Percentiles rank a stretch among this genome's conserved stretches.
These are phyloP conservation scores for Semnornis frantzii DNA, from an alignment of 2,113 vertebrate genomes.

Conservation along the genomic window DNA sequence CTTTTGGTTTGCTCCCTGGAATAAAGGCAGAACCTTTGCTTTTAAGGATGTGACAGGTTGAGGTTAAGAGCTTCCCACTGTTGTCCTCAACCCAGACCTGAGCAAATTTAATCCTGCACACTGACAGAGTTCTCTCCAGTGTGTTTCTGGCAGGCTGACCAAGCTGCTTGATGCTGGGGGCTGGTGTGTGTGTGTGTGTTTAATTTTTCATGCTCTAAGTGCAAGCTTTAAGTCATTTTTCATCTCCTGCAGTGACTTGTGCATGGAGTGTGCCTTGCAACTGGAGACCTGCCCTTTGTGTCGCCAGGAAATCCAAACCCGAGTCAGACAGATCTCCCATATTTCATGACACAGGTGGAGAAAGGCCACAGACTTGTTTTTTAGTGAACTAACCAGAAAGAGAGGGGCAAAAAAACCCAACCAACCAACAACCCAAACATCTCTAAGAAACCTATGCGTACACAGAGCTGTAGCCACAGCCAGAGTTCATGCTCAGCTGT, in stretches of 20 bases:
- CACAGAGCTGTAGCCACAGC: constrained; percentile 68
- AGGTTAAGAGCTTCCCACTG: neutral
- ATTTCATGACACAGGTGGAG: constrained; percentile 92
- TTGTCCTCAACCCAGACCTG: neutral
- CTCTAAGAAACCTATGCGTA: constrained; percentile 60
- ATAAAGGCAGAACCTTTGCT: neutral
- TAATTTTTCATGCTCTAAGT: neutral
- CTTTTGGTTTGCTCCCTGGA: neutral
- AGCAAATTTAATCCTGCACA: neutral
- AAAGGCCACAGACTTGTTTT: constrained; percentile 61
- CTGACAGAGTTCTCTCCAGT: neutral
- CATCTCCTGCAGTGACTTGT: constrained; percentile 86
- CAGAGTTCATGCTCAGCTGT: constrained; percentile 70
- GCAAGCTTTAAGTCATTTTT: neutral
- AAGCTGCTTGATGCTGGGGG: neutral
- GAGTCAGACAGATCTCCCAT: constrained; percentile 97
- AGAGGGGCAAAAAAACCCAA: neutral
- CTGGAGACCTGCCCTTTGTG: constrained; percentile 98
- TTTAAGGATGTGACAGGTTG: neutral
- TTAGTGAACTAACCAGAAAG: constrained; percentile 70
- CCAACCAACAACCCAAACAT: constrained; percentile 3
- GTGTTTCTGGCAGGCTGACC: neutral
- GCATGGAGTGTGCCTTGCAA: constrained; percentile 99
- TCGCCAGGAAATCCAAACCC: constrained; percentile 96
- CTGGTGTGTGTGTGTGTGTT: neutral